Conservation (phyloP, 2,797 vertebrate genomes). For the Coluber constrictor region DNA sequence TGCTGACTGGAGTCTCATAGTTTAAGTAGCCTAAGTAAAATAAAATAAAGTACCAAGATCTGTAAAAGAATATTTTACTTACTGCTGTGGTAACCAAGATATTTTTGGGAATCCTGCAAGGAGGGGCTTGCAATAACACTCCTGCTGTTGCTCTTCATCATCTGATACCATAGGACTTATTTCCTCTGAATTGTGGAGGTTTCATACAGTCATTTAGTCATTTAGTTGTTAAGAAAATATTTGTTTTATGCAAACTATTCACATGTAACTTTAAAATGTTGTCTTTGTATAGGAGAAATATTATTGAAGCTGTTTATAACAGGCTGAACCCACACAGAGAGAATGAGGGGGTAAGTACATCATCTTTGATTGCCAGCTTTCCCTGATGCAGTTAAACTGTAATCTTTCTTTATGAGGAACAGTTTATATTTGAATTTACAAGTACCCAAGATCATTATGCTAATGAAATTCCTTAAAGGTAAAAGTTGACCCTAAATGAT, state of each 20-base stretch:
- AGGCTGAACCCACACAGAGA: conserved; percentile 95
- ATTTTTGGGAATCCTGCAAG: background rate
- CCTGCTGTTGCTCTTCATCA: background rate
- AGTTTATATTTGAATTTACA: conserved; percentile 17
- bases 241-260: conserved; percentile 8
- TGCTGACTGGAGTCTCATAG: background rate
- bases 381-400: background rate
- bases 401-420: background rate
- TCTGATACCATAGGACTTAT: background rate
- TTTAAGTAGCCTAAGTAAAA: background rate
- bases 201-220: background rate
- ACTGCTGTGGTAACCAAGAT: background rate
- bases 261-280: conserved; percentile 21
- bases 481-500: background rate
- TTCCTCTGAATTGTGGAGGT: background rate
- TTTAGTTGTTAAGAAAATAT: background rate
- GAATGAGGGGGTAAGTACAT: conserved; percentile 91
- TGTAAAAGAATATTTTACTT: background rate
- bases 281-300: conserved; percentile 82
- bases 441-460: background rate
- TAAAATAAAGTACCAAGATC: background rate
- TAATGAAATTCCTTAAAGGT: background rate
- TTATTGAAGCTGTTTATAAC: conserved; percentile 97
- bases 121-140: background rate
- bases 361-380: conserved; percentile 50